Base-by-base conservation (phyloP, 2,797 vertebrate genomes). In the Peromyscus melanophrys region DNA sequence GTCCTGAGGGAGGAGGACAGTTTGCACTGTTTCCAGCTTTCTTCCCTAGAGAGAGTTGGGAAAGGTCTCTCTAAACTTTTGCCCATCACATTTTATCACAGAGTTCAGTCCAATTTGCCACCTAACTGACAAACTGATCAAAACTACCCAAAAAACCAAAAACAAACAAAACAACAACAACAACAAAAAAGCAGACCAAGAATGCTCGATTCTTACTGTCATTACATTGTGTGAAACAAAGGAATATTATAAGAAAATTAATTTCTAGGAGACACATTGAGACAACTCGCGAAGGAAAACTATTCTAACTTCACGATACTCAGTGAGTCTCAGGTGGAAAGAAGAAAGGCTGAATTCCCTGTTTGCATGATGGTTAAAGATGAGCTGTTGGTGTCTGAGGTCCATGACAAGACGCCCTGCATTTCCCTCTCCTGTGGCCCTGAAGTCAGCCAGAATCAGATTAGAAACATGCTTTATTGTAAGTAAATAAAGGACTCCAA, bases 401-500 rank as follows among this genome's bases (percentile, higher is more conserved):
- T 85, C 73, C 57, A 46, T 1, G 12, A 94, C 14, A 59, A 16
- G n/a, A 23, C 23, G 5, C 61, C 3, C 67, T 59, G 52, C 43
- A 29, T 75, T 37, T 14, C 52, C 21, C 57, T 43, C 11, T 67
- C 40, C 37, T 52, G 0, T 9, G 16, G 23, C 61, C 21, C 82
- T 52, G 21, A 87, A 34, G n/a, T n/a, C 61, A 80, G n/a, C 55
- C 87, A 73, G 85, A 80, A 87, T 4, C 76, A 55, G 52, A 16
- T 92, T 84, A 86, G 65, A 91, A 95, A 77, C 83, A 84, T 84
- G 86, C 76, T 98, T 98, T 97, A 97, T 97, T 97, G 46, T 63
- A 90, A 76, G 90, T 52, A 80, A 84, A 83, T 91, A 80, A 92
- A 92, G 95, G 88, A 92, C 95, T 97, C 76, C 95, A 78, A 95